These are phyloP conservation scores for Xylophagus ater DNA, from an alignment of 2,888 invertebrate species.

Conservation along the genomic window DNA sequence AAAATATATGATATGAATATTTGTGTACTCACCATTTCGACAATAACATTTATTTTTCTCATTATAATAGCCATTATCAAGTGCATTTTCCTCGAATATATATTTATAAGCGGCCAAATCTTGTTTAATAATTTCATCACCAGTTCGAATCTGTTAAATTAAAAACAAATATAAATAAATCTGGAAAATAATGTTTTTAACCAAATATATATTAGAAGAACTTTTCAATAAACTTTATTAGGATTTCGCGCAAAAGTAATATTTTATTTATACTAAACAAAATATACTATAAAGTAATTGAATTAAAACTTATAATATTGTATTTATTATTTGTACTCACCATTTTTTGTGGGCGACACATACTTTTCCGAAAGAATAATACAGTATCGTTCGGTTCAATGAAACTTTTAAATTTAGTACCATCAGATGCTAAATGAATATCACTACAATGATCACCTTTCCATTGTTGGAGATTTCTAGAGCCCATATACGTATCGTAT, in stretches of 20 bases:
- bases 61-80: conserved; percentile 63
- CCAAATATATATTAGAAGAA: background rate
- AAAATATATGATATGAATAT: background rate
- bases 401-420: conserved; percentile 69
- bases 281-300: background rate
- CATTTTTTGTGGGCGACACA: conserved; percentile 71
- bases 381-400: conserved; percentile 56
- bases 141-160: conserved; percentile 44
- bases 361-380: conserved; percentile 69
- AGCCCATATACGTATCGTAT: conserved; percentile 65
- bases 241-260: background rate
- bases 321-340: conserved; percentile 34
- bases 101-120: conserved; percentile 62
- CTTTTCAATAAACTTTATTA: background rate
- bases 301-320: background rate
- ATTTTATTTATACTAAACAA: background rate
- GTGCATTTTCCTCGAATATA: conserved; percentile 60
- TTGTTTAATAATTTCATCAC: conserved; percentile 46
- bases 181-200: background rate
- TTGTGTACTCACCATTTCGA: conserved; percentile 44
- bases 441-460: conserved; percentile 61
- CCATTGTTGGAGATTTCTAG: conserved; percentile 67
- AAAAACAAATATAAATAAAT: background rate
- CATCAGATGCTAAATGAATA: conserved; percentile 68
- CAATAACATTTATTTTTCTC: conserved; percentile 78